Conservation (phyloP, 2,797 vertebrate genomes). For the Moxostoma hubbsi region DNA sequence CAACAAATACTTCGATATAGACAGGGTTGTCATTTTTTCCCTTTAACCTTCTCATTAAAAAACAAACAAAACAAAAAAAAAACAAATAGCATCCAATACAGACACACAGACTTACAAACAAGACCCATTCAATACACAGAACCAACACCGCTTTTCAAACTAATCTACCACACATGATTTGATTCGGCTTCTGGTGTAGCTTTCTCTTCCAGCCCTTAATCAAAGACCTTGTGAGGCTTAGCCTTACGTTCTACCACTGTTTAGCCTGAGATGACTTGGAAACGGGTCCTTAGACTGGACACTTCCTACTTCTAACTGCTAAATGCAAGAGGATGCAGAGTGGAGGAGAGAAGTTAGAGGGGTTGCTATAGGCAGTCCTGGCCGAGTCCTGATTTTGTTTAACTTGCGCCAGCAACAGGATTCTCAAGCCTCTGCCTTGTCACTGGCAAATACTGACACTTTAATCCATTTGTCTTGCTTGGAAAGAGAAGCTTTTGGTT, state of each 20-base stretch:
- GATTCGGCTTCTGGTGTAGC: conserved; percentile 6
- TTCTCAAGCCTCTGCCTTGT: conserved; percentile 28
- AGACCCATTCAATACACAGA: conserved; percentile 87
- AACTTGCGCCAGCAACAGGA: conserved; percentile 44
- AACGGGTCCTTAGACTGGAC: neutral
- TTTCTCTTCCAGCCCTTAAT: conserved; percentile 32
- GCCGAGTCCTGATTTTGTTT: conserved; percentile 55
- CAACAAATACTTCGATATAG: conserved; percentile 79
- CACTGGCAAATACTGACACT: conserved; percentile 71
- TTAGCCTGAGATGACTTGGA: conserved; percentile 62
- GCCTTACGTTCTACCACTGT: conserved; percentile 24
- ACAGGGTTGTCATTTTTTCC: conserved; percentile 58
- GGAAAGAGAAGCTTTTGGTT: conserved; percentile 71
- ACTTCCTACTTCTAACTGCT: conserved; percentile 31
- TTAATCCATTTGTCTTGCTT: conserved; percentile 50
- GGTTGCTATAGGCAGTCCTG: conserved; percentile 59
- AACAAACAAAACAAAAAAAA: conserved; percentile 85
- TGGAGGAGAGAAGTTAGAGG: conserved; percentile 4
- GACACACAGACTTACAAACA: conserved; percentile 60
- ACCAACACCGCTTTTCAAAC: conserved; percentile 69
- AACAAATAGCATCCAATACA: conserved; percentile 91
- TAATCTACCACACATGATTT: too few relatives aligned
- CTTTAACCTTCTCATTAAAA: conserved; percentile 41
- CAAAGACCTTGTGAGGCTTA: conserved; percentile 32
- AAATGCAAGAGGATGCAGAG: conserved; percentile 23